phyloP scores from a whole-genome alignment of 2,797 vertebrate species.

The Gastrophryne carolinensis region DNA sequence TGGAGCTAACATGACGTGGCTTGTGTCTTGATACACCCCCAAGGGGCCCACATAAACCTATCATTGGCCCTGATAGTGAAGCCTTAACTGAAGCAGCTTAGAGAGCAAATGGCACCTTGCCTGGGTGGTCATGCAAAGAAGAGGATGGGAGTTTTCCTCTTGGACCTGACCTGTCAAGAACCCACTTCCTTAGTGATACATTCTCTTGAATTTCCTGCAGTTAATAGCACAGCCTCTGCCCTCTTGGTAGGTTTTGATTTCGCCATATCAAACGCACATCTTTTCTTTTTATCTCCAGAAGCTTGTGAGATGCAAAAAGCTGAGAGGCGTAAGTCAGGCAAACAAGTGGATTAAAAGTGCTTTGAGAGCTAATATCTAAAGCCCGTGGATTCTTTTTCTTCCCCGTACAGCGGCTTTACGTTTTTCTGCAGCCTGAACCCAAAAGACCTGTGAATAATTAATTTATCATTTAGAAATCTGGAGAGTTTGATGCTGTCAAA shows the following conservation, averaged over 20 bases:
- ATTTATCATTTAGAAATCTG: conserved; percentile 56
- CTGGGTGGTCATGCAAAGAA: conserved; percentile 7
- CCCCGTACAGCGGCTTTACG: conserved; percentile 52
- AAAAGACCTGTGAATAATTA: conserved; percentile 60
- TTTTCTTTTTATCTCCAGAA: conserved; percentile 51
- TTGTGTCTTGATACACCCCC: no score
- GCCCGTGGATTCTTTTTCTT: conserved; percentile 56
- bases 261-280: conserved; percentile 44
- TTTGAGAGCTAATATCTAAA: conserved; percentile 55
- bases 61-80: no score
- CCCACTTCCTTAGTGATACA: conserved; percentile 14
- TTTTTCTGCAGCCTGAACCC: conserved; percentile 24
- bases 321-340: conserved; percentile 46
- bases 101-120: not conserved
- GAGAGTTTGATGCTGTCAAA: conserved; percentile 52
- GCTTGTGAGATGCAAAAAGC: conserved; percentile 46
- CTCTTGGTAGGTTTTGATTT: conserved; percentile 38
- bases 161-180: conserved; percentile 5
- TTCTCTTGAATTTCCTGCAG: conserved; percentile 19
- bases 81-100: not conserved
- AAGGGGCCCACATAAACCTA: no score
- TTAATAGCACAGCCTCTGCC: conserved; percentile 35
- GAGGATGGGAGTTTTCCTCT: not conserved
- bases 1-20: no score
- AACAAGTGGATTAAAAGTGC: conserved; percentile 52